Percentiles rank a stretch among this genome's conserved stretches.
These are phyloP conservation scores for Myathropa florea DNA, from an alignment of 2,888 invertebrate genomes.

Conservation along the genomic window DNA sequence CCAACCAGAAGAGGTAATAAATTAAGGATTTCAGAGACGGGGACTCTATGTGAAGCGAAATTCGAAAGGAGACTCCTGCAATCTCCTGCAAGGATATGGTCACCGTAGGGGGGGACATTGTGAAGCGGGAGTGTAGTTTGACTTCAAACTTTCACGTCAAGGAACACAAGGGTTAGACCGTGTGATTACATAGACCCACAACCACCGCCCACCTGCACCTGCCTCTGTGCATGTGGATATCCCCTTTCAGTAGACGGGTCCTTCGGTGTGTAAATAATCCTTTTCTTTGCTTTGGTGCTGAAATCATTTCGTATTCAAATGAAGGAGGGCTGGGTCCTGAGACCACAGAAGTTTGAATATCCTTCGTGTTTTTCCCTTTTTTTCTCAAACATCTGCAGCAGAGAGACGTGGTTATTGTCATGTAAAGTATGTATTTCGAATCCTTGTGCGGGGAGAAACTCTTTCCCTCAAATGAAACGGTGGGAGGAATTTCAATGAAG, in stretches of 20 bases:
- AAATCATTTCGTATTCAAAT: constrained; percentile 39
- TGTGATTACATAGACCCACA: not conserved
- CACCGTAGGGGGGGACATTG: not conserved
- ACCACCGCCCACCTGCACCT: not conserved
- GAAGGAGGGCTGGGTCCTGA: not conserved
- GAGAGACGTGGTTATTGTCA: not conserved
- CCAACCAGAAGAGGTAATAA: constrained; percentile 19
- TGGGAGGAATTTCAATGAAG: not conserved
- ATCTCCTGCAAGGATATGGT: not conserved
- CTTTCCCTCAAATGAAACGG: not conserved
- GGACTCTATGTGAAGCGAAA: not conserved
- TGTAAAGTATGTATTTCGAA: not conserved
- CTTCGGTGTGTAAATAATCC: constrained; percentile 36
- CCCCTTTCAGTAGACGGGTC: constrained; percentile 9
- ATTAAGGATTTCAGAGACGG: constrained; percentile 4
- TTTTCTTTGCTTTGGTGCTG: not conserved
- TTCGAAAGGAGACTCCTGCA: not conserved
- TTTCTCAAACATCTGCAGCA: not conserved
- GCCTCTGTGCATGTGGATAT: not conserved
- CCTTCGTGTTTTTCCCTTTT: not conserved
- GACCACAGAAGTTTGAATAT: not conserved
- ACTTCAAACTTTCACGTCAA: not conserved
- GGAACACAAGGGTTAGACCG: not conserved
- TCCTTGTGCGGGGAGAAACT: not conserved
- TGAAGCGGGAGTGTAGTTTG: not conserved